These are phyloP conservation scores for Bruchidius siliquastri DNA, from an alignment of 2,888 invertebrate genomes.

Conservation along the genomic window DNA sequence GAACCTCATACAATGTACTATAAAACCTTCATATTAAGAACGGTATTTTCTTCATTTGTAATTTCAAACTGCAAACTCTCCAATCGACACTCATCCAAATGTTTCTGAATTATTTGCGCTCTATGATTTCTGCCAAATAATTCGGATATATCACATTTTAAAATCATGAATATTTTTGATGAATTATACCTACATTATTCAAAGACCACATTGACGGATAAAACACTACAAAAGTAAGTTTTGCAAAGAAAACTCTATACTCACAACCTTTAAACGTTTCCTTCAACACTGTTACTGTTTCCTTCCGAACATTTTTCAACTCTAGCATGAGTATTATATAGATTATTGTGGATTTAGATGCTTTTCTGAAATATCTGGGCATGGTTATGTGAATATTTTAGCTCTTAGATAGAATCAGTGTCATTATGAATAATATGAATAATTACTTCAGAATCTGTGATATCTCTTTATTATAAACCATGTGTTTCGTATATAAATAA, in stretches of 20 bases:
- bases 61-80: background rate
- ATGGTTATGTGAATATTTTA: background rate
- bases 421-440: no score
- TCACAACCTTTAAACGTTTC: slow-evolving; percentile 37
- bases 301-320: slow-evolving; percentile 7
- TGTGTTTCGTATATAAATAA: no score
- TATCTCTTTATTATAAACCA: no score
- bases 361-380: background rate
- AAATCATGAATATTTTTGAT: background rate
- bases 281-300: slow-evolving; percentile 22
- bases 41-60: background rate
- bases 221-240: slow-evolving; percentile 46
- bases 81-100: background rate
- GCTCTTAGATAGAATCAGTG: background rate
- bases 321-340: slow-evolving; percentile 10
- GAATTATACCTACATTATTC: background rate
- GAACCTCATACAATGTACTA: no score
- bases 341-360: slow-evolving; percentile 6
- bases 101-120: background rate
- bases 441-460: no score
- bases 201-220: slow-evolving; percentile 37
- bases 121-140: background rate
- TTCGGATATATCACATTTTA: background rate
- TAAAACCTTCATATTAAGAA: no score
- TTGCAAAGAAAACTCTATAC: slow-evolving; percentile 29